A percentile compares a stretch with the other conserved stretches of the same genome.
phyloP scores from a whole-genome alignment of 2,888 invertebrate genomes.

The Zootermopsis nevadensis region DNA sequence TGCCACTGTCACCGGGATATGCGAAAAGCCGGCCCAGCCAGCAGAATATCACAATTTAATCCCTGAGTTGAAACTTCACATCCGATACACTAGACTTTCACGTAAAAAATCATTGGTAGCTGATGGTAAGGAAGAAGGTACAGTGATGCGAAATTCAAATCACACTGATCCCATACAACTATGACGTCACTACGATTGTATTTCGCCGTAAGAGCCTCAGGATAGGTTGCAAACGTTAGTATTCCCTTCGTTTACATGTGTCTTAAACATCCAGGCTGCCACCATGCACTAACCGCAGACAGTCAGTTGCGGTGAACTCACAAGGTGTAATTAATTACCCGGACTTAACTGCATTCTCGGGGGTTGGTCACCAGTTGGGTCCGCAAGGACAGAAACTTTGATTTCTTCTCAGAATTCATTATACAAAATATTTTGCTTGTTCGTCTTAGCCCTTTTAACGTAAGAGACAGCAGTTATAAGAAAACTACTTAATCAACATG shows the following conservation, averaged over 20 bases:
- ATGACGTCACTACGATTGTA: no score
- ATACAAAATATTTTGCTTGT: not conserved
- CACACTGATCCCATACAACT: no score
- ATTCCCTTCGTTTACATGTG: not conserved
- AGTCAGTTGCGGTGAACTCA: slow-evolving; percentile 8
- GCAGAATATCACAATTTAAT: no score
- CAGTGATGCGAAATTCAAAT: no score
- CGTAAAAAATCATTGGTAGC: no score
- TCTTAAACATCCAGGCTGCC: slow-evolving; percentile 18
- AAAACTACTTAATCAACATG: not conserved
- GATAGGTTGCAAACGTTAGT: slow-evolving; percentile 10
- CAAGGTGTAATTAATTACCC: slow-evolving; percentile 37
- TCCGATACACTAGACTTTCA: no score
- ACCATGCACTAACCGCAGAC: slow-evolving; percentile 12
- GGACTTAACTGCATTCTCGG: not conserved
- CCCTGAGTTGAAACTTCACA: no score
- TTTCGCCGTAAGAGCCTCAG: not conserved
- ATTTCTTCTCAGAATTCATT: not conserved
- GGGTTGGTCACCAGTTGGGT: not conserved
- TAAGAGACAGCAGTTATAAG: not conserved
- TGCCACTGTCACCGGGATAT: no score
- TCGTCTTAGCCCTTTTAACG: not conserved
- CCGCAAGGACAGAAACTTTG: not conserved
- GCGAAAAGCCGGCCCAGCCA: no score
- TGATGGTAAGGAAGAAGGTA: no score